Conservation (phyloP, 2,888 invertebrate species). For the Hirudinaria manillensis region DNA sequence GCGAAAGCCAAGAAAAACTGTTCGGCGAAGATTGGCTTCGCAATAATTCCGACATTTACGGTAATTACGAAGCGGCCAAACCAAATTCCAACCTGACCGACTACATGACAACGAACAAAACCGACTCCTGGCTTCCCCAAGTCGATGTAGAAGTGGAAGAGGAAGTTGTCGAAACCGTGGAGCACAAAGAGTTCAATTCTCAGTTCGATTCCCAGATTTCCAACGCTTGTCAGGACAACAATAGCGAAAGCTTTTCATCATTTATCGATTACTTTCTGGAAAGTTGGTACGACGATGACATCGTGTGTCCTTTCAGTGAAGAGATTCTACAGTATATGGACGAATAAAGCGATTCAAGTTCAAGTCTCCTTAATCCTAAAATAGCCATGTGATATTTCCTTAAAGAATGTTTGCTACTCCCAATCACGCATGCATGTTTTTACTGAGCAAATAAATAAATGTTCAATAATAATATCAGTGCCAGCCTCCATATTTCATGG, state of each 20-base stretch:
- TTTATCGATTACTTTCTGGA: constrained; percentile 19
- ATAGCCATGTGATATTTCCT: too few species aligned
- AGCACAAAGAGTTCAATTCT: not conserved
- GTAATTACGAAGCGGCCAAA: not conserved
- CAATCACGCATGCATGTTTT: too few species aligned
- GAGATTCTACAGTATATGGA: constrained; percentile 14
- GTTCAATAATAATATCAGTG: too few species aligned
- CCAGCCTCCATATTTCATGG: too few species aligned
- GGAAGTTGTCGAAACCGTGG: constrained; percentile 9
- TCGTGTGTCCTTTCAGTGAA: constrained; percentile 10
- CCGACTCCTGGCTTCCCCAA: constrained; percentile 21
- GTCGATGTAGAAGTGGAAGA: constrained; percentile 14
- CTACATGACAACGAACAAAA: constrained; percentile 20
- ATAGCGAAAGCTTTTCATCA: not conserved
- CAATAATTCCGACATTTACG: not conserved
- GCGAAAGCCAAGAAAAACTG: constrained; percentile 23
- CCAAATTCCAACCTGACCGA: not conserved
- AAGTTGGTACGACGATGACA: constrained; percentile 19
- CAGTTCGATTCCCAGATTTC: constrained; percentile 3
- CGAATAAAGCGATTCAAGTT: constrained; percentile 1
- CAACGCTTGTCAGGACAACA: not conserved
- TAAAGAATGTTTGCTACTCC: too few species aligned
- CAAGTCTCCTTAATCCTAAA: not conserved
- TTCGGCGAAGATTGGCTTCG: constrained; percentile 26
- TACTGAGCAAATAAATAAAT: too few species aligned